Evolutionary conservation across 2,113 vertebrate species (phyloP), one percentile per base, ranked within the genome.

Genomic region (Vulpes lagopus): DNA sequence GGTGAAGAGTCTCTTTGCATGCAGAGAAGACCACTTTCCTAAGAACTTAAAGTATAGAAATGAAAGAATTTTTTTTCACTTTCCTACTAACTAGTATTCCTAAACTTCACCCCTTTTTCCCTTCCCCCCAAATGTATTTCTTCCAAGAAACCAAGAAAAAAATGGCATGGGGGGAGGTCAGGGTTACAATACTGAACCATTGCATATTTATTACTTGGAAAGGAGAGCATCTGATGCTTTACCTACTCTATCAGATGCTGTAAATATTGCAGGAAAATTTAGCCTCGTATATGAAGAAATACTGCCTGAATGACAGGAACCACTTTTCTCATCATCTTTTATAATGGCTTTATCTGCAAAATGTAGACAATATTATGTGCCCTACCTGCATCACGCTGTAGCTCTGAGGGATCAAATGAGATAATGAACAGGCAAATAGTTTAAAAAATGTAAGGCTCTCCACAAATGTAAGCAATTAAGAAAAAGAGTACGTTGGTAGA

Each of bases 271-370:
- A 89, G 73, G 57, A 60, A 93, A 74, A 94, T 90, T 64, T 74
- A 91, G 57, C 49, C 67, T 81, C 30, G 43, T 84, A 4, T 57
- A n/a, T 79, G 60, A 94, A 95, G 88, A 97, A 89, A 90, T 51
- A 25, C 51, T 81, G 10, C 49, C 87, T 79, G 64, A 91, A 96
- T 82, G 92, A 96, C 76, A 92, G 88, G 90, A 97, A 55, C 90
- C 81, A 85, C 91, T 97, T 97, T 97, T 85, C 88, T 88, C 76
- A 94, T 97, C 88, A 94, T 95, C 51, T 95, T 96, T 96, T 91
- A 71, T 95, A 96, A 94, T 73, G 64, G 74, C 84, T 98, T 96
- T 96, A 82, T 96, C 87, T 95, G 55, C 23, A 96, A 97, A 97
- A 76, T 76, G 19, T 87, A 87, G 90, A 85, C 80, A 97, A 67